phyloP scores from a whole-genome alignment of 2,797 vertebrate genomes.

The Glossophaga mutica region DNA sequence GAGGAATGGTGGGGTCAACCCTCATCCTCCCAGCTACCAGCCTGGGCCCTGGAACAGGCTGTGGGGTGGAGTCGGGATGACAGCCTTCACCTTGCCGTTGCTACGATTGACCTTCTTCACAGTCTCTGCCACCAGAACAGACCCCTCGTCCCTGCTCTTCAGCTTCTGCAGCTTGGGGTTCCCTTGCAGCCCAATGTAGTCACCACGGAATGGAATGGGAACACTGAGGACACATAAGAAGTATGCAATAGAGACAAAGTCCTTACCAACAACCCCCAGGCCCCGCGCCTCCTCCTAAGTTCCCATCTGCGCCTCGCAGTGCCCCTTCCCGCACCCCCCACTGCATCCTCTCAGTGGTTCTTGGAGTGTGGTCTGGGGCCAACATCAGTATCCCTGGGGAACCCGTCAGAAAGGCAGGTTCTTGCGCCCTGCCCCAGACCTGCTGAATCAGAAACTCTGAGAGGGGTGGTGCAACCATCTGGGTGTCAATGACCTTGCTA shows the following conservation, averaged over 20 bases:
- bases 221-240: conserved; percentile 69
- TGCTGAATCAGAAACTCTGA: not conserved
- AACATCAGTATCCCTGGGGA: not conserved
- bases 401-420: not conserved
- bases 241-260: not conserved
- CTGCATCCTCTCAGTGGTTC: not conserved
- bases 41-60: not conserved
- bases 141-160: conserved; percentile 68
- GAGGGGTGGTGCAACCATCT: too few species aligned
- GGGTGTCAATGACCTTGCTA: not conserved
- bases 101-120: conserved; percentile 84
- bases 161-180: conserved; percentile 83
- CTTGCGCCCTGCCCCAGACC: not conserved
- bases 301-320: not conserved
- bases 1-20: not conserved
- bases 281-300: fast-evolving
- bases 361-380: not conserved
- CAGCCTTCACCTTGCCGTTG: conserved; percentile 81
- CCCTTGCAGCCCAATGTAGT: conserved; percentile 81
- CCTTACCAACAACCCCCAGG: not conserved
- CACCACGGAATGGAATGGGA: conserved; percentile 79
- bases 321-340: not conserved
- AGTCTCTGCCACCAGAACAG: conserved; percentile 79
- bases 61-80: fast-evolving
- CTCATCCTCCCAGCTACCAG: not conserved